phyloP scores from a whole-genome alignment of 30 jellyfish, hydroid and myxozoan species.

The Hydractinia echinata region DNA sequence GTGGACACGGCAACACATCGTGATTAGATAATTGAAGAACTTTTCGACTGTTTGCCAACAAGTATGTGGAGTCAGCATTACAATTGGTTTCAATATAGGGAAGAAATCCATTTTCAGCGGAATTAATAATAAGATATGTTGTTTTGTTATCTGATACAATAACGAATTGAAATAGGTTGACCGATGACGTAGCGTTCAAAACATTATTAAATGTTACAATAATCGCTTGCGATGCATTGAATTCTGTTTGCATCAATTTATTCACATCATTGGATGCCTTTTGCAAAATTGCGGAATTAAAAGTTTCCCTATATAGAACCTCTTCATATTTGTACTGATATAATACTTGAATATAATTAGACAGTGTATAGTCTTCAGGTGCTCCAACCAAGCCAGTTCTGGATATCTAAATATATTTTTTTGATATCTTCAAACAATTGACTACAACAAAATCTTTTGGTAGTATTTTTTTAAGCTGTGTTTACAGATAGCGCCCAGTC shows the following conservation, averaged over 20 bases:
- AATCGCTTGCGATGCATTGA: slow-evolving; percentile 4
- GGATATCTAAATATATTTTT: no score
- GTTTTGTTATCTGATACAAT: slow-evolving; percentile 1
- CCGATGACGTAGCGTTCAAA: neutral
- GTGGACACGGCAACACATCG: neutral
- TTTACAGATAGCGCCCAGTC: no score
- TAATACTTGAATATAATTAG: no score
- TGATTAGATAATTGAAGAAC: neutral
- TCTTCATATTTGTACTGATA: no score
- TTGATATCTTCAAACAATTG: no score
- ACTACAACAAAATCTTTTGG: no score
- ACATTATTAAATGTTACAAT: slow-evolving; percentile 1
- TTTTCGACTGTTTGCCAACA: no score
- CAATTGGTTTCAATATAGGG: neutral
- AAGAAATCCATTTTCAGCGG: neutral
- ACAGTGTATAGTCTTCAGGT: no score
- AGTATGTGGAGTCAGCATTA: neutral
- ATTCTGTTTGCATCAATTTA: neutral
- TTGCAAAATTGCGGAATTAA: neutral
- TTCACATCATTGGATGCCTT: neutral
- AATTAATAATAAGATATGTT: slow-evolving; percentile 5
- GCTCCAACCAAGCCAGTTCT: no score
- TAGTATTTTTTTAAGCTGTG: no score
- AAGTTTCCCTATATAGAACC: neutral
- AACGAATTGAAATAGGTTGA: neutral